Conservation (phyloP, 1,140 invertebrate genomes). For the Penaeus japonicus region DNA sequence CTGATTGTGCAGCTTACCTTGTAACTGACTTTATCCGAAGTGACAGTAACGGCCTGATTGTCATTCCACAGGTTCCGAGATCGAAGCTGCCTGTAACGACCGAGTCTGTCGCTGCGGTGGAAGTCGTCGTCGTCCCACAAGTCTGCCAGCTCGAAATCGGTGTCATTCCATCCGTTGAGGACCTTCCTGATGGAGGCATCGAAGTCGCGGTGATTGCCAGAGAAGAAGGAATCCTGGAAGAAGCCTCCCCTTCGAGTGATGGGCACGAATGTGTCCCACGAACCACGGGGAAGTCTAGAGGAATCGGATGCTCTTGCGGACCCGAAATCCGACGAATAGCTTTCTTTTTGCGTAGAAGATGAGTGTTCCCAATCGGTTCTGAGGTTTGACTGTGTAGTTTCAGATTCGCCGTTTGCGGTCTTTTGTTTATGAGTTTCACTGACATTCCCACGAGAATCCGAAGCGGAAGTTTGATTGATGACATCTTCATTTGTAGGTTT, state of each 20-base stretch:
- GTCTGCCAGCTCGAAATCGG: not conserved
- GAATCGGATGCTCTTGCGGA: no score
- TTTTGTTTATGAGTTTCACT: no score
- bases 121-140: conserved; percentile 14
- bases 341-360: no score
- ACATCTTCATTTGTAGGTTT: no score
- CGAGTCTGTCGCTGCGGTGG: not conserved
- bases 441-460: no score
- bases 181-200: not conserved
- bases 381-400: no score
- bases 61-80: conserved; percentile 3
- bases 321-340: no score
- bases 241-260: conserved; percentile 11
- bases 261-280: not conserved
- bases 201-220: conserved; percentile 14
- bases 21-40: conserved; percentile 14
- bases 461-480: no score
- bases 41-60: conserved; percentile 42
- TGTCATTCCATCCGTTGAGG: conserved; percentile 4
- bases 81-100: conserved; percentile 35
- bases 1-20: conserved; percentile 3
- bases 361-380: no score
- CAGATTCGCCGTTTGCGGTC: no score
- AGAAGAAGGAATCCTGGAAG: conserved; percentile 38
- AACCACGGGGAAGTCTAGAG: no score